phyloP scores from a whole-genome alignment of 2,888 invertebrate species.

The Hemaris fuciformis region DNA sequence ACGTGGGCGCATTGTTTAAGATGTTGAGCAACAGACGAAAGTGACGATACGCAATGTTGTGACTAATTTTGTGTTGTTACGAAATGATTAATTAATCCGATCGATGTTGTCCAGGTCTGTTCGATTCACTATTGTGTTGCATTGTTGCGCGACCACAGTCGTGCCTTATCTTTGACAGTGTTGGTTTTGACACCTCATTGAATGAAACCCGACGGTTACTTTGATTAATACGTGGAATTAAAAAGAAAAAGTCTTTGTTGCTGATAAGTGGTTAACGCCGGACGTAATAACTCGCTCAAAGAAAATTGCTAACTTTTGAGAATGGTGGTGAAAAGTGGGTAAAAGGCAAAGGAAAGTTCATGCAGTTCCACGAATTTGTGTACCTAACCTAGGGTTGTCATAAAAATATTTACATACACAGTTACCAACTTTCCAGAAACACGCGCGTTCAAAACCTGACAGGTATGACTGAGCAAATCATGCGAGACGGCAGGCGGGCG shows the following conservation, averaged over 20 bases:
- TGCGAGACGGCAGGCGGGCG: not conserved
- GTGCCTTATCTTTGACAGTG: conserved; percentile 7
- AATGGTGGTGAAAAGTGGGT: too few relatives aligned
- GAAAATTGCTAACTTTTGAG: too few relatives aligned
- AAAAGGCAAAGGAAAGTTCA: too few relatives aligned
- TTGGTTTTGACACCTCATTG: conserved; percentile 5
- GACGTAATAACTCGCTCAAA: too few relatives aligned
- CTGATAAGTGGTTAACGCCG: too few relatives aligned
- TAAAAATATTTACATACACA: too few relatives aligned
- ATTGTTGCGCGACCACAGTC: not conserved
- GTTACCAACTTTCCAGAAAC: conserved; percentile 25
- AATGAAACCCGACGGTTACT: too few relatives aligned
- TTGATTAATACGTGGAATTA: too few relatives aligned
- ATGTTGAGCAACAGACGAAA: conserved; percentile 21
- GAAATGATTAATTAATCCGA: conserved; percentile 13
- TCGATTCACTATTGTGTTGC: not conserved
- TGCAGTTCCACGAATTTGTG: too few relatives aligned
- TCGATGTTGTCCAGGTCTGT: not conserved
- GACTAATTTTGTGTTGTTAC: conserved; percentile 21
- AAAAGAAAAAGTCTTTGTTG: too few relatives aligned
- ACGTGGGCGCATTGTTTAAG: conserved; percentile 29
- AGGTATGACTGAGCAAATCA: not conserved
- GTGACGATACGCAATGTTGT: conserved; percentile 19
- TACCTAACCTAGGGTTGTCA: too few relatives aligned
- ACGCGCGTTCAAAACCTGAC: not conserved